A percentile compares a stretch with the other conserved stretches of the same genome.
phyloP scores from a whole-genome alignment of 2,888 invertebrate species.

The Spilosoma lubricipeda region DNA sequence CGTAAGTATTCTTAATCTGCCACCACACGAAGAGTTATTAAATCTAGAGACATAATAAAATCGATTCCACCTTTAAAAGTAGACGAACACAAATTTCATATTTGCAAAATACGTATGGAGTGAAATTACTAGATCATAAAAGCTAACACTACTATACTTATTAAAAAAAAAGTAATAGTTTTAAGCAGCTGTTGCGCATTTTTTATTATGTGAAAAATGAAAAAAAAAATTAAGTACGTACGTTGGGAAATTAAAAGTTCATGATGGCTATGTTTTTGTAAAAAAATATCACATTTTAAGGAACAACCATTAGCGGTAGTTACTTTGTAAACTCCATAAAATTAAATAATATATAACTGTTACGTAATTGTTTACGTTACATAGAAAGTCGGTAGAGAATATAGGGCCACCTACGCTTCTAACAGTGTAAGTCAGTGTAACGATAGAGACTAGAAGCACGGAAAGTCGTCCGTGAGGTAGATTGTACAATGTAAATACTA shows the following conservation, averaged over 20 bases:
- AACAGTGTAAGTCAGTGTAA: constrained; percentile 37
- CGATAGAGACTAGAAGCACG: constrained; percentile 36
- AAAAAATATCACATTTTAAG: constrained; percentile 2
- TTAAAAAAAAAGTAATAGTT: not conserved
- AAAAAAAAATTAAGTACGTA: constrained; percentile 1
- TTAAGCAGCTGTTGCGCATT: not conserved
- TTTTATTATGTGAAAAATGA: not conserved
- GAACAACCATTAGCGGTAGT: not conserved
- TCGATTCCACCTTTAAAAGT: not conserved
- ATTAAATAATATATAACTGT: constrained; percentile 24
- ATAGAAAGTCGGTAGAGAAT: constrained; percentile 54
- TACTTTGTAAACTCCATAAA: not conserved
- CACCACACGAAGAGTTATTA: not conserved
- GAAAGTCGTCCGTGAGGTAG: constrained; percentile 52
- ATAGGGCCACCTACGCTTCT: constrained; percentile 59
- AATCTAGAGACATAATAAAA: not conserved
- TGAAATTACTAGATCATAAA: not conserved
- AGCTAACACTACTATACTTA: not conserved
- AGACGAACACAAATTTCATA: not conserved
- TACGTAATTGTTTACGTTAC: constrained; percentile 26
- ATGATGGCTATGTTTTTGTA: not conserved
- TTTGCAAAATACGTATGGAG: not conserved
- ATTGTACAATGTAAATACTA: constrained; percentile 36
- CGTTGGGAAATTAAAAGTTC: not conserved
- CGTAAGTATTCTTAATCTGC: no score